Percentiles rank a stretch among this genome's conserved stretches.
Evolutionary conservation across 1,140 invertebrate genomes (phyloP).

Genomic region (Coenobita brevimanus): DNA sequence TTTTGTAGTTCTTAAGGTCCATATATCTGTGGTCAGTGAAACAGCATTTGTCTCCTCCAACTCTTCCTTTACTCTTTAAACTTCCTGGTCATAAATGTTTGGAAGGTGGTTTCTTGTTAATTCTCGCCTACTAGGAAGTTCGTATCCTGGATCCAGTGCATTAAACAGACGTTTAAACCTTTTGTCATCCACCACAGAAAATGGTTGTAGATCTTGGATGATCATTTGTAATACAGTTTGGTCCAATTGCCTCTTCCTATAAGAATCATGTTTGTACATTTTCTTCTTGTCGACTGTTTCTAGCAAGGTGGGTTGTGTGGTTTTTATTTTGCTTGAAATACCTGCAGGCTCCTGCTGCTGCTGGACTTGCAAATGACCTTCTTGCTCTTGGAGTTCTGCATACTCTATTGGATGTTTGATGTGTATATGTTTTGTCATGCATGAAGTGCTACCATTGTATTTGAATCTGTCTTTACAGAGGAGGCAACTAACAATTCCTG

Average conservation of each 20-base stretch:
- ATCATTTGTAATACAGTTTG: neutral
- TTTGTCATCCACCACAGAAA: neutral
- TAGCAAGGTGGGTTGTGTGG: neutral
- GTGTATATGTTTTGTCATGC: neutral
- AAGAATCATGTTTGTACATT: neutral
- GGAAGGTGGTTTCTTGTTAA: neutral
- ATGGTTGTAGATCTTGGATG: neutral
- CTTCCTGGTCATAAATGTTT: neutral
- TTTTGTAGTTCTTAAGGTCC: neutral
- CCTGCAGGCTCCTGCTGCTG: too few species aligned
- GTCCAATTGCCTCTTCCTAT: neutral
- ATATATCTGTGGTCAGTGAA: neutral
- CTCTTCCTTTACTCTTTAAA: neutral
- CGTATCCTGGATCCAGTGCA: constrained; percentile 8
- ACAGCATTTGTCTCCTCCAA: neutral
- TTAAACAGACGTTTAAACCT: neutral
- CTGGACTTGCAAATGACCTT: neutral
- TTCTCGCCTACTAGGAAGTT: neutral
- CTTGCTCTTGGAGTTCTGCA: neutral
- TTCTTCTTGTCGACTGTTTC: neutral
- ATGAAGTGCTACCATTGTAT: neutral
- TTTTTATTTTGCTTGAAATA: too few species aligned
- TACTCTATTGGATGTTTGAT: neutral
- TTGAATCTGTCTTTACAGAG: neutral
- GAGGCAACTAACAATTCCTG: neutral